Evolutionary conservation across 2,888 invertebrate species (phyloP), one percentile per base, ranked within the genome.

Genomic region (Protophormia terraenovae): DNA sequence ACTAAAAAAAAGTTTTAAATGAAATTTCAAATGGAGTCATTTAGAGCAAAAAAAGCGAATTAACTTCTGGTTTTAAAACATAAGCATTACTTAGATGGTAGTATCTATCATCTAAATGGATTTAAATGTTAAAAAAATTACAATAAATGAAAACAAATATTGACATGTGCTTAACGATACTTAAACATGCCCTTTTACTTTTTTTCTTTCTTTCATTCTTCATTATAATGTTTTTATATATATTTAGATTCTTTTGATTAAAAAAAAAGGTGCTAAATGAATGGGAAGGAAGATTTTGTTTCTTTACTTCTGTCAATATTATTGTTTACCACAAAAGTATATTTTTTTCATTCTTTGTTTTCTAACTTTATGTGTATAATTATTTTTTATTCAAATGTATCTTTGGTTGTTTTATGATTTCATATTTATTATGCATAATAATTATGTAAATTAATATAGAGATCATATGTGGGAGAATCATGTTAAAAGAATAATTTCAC

Each of bases 121-220:
- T 60, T 58, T 45, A 27, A 19, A 19, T 50, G 53, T n/a, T 58
- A n/a, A 72, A 58, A 38, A 24, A 58, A 50, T 22, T 19, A 32
- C 22, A 35, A 22, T 22, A 64, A 73, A 76, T 29, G 19, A 41
- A 69, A 66, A 38, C 64, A 83, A 77, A 77, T 71, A 72, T 66
- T 83, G 50, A 77, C 71, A 77, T 62, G 69, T 47, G 64, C 55
- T 55, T 50, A 35, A 71, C 19, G 6, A 19, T 47, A 19, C 47
- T 8, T 47, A 47, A n/a, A 47, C 47, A 47, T 47, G 19, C 16
- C 47, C 47, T 47, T 47, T 47, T 47, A 19, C 16, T 19, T 47
- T 47, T 19, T 1, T 47, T 47, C 32, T 47, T 5, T 19, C 38
- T 55, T 41, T 1, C 24, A 12, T 19, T 50, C 1, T 32, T 14